Base-by-base conservation (phyloP, 2,113 vertebrate genomes). In the Apteryx owenii region DNA sequence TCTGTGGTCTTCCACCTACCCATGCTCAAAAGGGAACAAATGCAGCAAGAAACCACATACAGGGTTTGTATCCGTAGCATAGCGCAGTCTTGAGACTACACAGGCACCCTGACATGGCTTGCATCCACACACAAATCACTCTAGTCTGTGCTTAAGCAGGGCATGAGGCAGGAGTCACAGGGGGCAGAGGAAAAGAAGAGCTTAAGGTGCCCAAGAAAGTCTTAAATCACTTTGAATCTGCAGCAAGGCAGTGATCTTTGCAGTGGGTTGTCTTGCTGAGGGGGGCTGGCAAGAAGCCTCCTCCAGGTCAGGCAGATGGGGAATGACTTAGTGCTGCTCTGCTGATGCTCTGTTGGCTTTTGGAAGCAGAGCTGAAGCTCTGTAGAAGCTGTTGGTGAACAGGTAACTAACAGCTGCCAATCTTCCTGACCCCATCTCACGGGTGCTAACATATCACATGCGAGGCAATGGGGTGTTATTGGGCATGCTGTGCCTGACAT, bases 361-460 rank as follows among this genome's bases (percentile, higher is more conserved):
- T 44, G 36, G 33, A 61, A 53, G 5, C 46, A 13, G 13, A 19
- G 38, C 5, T 1, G 75, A 54, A 54, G 53, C 18, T 56, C 11
- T 46, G 44, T 66, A 18, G 31, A 50, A 65, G 1, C 28, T 19
- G 4, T 12, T 56, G 11, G 10, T 28, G 44, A 66, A 4, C 7
- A 22, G 16, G 8, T 5, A 58, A 2, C 7, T 12, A 5, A 1
- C 1, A 5, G 68, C 44, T 29, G 31, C 1, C 1, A 21, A 9
- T 23, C n/a, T 56, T 58, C 56, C 29, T 20, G 31, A 20, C 12
- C 18, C 58, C 15, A 40, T 20, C 23, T 60, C 18, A 15, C 40
- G n/a, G 8, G 2, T 25, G 4, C 8, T 46, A 21, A 7, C 1
- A 0, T 12, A 11, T 20, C 5, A 1, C 4, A 29, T 15, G 3